phyloP scores from a whole-genome alignment of 2,113 vertebrate genomes.

The cattle (Bos taurus) region DNA sequence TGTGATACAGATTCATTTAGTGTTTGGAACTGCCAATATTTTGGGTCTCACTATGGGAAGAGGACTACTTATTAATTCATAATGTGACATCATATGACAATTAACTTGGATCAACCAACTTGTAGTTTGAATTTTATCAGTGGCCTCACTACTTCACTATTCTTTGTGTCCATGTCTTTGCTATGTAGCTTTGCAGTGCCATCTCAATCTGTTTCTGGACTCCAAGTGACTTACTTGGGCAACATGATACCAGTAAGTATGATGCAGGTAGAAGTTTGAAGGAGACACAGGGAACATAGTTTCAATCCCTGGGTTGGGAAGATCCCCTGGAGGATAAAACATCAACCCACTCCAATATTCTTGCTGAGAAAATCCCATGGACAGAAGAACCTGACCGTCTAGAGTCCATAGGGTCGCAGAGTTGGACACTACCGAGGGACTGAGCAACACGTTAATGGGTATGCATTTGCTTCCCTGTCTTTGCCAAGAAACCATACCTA shows the following conservation, averaged over 20 bases:
- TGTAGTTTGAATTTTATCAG: background rate
- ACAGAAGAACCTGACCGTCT: background rate
- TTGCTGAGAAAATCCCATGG: background rate
- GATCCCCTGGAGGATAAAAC: background rate
- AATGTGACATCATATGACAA: background rate
- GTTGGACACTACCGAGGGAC: background rate
- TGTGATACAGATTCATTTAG: no score
- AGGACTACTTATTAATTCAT: background rate
- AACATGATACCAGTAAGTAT: background rate
- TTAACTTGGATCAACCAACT: background rate
- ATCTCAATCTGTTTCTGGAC: background rate
- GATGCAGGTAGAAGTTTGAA: background rate
- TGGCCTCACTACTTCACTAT: background rate
- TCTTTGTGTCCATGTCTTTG: background rate
- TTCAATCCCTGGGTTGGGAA: background rate
- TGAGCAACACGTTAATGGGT: background rate
- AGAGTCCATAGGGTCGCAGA: background rate
- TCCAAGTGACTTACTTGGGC: background rate
- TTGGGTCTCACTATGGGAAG: background rate
- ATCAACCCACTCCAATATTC: background rate
- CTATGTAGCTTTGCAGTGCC: background rate
- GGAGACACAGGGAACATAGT: fast-evolving
- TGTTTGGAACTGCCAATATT: background rate
- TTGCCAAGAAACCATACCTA: background rate
- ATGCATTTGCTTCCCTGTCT: background rate